Evolutionary conservation across 37 sponge, comb jelly and placozoan species (phyloP).

Genomic region (Bolinopsis microptera): DNA sequence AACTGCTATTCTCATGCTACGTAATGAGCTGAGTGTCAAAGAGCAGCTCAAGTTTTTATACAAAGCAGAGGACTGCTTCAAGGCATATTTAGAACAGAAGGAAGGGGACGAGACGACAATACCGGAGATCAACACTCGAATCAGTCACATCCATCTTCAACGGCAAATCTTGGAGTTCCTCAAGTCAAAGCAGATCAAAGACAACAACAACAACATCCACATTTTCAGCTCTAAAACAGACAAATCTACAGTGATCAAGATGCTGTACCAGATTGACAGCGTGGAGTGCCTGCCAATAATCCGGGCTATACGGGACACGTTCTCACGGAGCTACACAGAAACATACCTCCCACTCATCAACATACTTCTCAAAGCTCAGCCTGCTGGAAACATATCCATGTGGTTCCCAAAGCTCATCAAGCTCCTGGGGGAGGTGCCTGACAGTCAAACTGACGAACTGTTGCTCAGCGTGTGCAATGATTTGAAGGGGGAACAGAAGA

Average conservation of each 20-base stretch:
- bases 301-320: neutral
- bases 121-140: neutral
- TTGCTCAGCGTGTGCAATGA: neutral
- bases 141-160: conserved; percentile 41
- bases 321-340: conserved; percentile 34
- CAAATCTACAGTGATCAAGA: neutral
- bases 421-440: conserved; percentile 2
- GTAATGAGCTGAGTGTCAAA: conserved; percentile 16
- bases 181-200: neutral
- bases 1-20: conserved; percentile 11
- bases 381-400: neutral
- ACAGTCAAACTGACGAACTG: conserved; percentile 17
- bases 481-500: conserved; percentile 33
- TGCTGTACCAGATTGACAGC: conserved; percentile 15
- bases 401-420: conserved; percentile 52
- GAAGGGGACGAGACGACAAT: neutral
- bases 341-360: neutral
- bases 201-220: conserved; percentile 66
- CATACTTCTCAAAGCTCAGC: conserved; percentile 9
- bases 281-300: conserved; percentile 23
- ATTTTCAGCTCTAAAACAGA: conserved; percentile 18
- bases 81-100: neutral
- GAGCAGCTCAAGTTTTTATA: conserved; percentile 11
- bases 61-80: conserved; percentile 52
- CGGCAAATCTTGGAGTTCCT: conserved; percentile 59